Evolutionary conservation across 1,140 invertebrate species (phyloP).

Genomic region (Macrostomum lignano): DNA sequence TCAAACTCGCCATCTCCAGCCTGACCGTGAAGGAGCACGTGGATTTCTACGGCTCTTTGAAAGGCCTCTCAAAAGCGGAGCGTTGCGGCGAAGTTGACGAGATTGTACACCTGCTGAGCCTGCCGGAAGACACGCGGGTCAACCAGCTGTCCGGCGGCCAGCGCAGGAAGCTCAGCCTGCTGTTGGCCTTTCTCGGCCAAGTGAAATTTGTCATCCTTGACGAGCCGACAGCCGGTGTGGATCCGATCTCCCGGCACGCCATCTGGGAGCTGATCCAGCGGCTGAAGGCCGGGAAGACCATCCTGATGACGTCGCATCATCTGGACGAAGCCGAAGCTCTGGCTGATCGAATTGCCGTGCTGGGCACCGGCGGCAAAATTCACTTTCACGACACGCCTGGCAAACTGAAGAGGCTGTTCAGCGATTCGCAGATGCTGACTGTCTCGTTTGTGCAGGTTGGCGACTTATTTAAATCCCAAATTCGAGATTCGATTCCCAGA

Average conservation of each 20-base stretch:
- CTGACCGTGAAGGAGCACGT: conserved; percentile 28
- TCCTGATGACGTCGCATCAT: conserved; percentile 23
- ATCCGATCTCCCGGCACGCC: conserved; percentile 30
- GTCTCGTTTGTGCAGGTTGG: too few species aligned
- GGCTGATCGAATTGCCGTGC: conserved; percentile 25
- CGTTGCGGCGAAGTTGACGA: conserved; percentile 8
- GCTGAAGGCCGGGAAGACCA: conserved; percentile 18
- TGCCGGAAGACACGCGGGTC: conserved; percentile 12
- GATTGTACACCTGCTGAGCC: conserved; percentile 12
- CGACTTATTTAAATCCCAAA: too few species aligned
- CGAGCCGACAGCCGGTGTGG: conserved; percentile 14
- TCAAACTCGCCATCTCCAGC: too few species aligned
- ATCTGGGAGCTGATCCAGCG: conserved; percentile 36
- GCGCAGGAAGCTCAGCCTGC: too few species aligned
- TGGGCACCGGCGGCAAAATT: too few species aligned
- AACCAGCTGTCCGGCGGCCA: conserved; percentile 15
- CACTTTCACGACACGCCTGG: too few species aligned
- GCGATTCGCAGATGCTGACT: too few species aligned
- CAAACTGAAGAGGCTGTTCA: too few species aligned
- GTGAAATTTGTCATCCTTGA: conserved; percentile 17
- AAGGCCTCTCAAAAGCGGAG: conserved; percentile 10
- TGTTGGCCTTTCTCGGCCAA: conserved; percentile 21
- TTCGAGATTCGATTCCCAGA: too few species aligned
- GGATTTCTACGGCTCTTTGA: conserved; percentile 20
- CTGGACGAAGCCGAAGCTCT: conserved; percentile 24